Evolutionary conservation across 1,140 invertebrate genomes (phyloP).

Genomic region (Batillaria attramentaria): DNA sequence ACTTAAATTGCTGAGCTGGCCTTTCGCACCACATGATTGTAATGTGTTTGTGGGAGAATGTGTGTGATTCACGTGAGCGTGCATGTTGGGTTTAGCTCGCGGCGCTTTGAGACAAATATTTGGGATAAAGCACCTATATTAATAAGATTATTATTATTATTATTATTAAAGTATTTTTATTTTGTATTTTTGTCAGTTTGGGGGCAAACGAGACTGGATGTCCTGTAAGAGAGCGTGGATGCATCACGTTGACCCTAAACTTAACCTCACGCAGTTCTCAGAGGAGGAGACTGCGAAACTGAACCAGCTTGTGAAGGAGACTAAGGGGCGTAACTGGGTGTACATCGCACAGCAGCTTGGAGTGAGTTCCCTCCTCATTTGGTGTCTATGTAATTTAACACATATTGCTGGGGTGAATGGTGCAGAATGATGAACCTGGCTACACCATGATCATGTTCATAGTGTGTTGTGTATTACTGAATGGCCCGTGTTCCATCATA

Average conservation of each 20-base stretch:
- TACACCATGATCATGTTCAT: neutral
- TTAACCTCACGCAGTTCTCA: constrained; percentile 60
- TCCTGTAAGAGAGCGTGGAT: constrained; percentile 65
- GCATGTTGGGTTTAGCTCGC: no score
- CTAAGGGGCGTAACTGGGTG: constrained; percentile 59
- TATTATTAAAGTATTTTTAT: neutral
- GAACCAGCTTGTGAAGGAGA: constrained; percentile 48
- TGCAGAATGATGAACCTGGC: neutral
- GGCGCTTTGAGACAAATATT: no score
- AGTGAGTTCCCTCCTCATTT: constrained; percentile 44
- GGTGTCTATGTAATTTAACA: neutral
- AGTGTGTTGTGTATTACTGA: neutral
- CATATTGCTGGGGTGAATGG: neutral
- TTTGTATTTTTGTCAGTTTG: constrained; percentile 60
- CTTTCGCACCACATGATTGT: no score
- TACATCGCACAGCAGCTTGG: constrained; percentile 63
- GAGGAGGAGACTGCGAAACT: constrained; percentile 60
- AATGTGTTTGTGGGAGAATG: no score
- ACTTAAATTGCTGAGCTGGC: no score
- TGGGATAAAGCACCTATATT: no score
- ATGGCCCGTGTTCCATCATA: no score
- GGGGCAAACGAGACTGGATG: constrained; percentile 45
- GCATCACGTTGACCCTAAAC: constrained; percentile 60
- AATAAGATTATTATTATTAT: no score
- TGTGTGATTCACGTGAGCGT: no score